Evolutionary conservation across 2,797 vertebrate species (phyloP), one percentile per base, ranked within the genome.

Genomic region (Atherinosoma microstoma): DNA sequence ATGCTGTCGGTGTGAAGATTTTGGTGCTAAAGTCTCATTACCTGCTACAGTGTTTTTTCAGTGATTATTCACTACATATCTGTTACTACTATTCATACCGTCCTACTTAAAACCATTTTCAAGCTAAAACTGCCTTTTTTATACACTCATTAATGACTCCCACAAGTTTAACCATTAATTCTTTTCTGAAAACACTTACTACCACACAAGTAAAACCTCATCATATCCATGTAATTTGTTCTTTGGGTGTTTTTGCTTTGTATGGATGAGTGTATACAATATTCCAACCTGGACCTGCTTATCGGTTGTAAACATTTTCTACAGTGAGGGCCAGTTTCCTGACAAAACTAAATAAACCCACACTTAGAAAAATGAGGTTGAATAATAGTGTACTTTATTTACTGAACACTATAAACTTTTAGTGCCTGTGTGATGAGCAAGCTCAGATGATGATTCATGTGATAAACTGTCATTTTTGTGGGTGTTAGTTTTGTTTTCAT

Each of bases 1-100:
- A 92, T 56, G 88, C 90, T 89, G 89, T 89, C 82, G 84, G 87
- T 89, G 88, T 79, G 68, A 79, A 76, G 62, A 22, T 75, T 83
- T 87, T 86, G 78, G 80, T 89, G 85, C 80, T 54, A 84, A 78
- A 51, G 71, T 83, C 58, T 87, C 16, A 11, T 35, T 68, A 67
- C 58, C 61, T 88, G 90, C 91, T 92, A 92, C 92, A 82, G 72
- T 86, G 66, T 73, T 72, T 59, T 67, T 24, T 70, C 27, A 35
- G 53, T 45, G 30, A 75, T 72, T 68, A 22, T 30, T 68, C 53
- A 58, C 53, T 49, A 76, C 59, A 74, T 51, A 22, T 60, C 16
- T 49, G 18, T 67, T 58, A 62, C 67, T 75, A 65, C 38, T 65
- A 49, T 11, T 11, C 47, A 22, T 4, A 49, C 53, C 22, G 35